Percentiles rank a stretch among this genome's conserved stretches.
phyloP scores from a whole-genome alignment of 2,888 invertebrate species.

The Drosophila peninsularis region DNA sequence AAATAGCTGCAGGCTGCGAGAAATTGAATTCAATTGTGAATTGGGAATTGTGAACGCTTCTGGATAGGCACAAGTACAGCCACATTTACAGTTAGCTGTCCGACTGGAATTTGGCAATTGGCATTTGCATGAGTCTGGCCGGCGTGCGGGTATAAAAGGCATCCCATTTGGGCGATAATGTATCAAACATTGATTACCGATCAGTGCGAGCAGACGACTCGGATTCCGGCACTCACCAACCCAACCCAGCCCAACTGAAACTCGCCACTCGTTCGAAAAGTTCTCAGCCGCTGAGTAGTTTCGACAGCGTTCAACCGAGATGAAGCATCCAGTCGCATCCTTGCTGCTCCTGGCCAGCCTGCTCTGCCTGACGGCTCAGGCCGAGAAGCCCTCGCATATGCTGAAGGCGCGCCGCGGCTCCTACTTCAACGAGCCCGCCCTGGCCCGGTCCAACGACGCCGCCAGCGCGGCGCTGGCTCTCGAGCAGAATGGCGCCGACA shows the following conservation, averaged over 20 bases:
- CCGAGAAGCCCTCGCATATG: constrained; percentile 20
- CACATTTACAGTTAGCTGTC: constrained; percentile 55
- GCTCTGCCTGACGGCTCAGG: constrained; percentile 21
- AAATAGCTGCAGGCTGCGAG: constrained; percentile 59
- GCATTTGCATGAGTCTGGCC: constrained; percentile 55
- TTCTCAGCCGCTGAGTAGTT: constrained; percentile 67
- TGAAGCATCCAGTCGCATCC: constrained; percentile 37
- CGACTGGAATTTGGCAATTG: constrained; percentile 15
- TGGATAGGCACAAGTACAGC: constrained; percentile 28
- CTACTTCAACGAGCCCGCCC: constrained; percentile 55
- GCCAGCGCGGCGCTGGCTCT: constrained; percentile 25
- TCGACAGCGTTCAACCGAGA: constrained; percentile 30
- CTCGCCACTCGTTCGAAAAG: constrained; percentile 46
- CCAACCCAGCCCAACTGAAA: background rate
- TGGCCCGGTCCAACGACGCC: constrained; percentile 51
- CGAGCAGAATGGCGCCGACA: constrained; percentile 27
- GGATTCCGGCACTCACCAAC: background rate
- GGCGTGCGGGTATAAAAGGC: constrained; percentile 73
- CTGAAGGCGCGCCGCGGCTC: constrained; percentile 49
- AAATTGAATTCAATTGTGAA: constrained; percentile 64
- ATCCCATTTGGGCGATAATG: constrained; percentile 46
- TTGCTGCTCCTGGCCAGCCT: constrained; percentile 54
- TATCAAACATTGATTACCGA: constrained; percentile 79
- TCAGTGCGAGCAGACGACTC: constrained; percentile 59
- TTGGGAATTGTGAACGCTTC: constrained; percentile 32